Evolutionary conservation across 23 tunicate species (phyloP), one percentile per base, ranked within the genome.

Genomic region (Halocynthia roretzi): DNA sequence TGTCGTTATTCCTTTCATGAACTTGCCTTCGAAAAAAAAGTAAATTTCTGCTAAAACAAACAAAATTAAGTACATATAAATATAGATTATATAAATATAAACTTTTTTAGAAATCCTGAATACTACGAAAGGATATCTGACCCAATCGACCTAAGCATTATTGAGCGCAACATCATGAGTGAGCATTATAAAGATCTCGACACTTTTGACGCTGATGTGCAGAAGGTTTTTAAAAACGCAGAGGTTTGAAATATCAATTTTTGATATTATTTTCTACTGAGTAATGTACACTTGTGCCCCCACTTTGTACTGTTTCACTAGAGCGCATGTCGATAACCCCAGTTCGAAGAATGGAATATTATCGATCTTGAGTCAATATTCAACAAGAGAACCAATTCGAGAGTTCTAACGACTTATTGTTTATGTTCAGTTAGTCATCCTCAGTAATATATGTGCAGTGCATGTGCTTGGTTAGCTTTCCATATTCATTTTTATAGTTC

Each of bases 1-100:
- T 7, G 80, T 89, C n/a, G 96, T 88, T 0, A 80, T 89, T n/a
- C 96, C 96, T 6, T 89, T 89, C 68, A 83, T 89, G 56, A 84
- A 89, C 62, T 80, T 89, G 52, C 96, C 89, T 20, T 75, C 85
- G 17, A 84, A 84, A 66, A 80, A 73, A 23, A 75, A 80, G 96
- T 89, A 84, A 67, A 84, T 61, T 15, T 5, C 11, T 56, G 17
- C 7, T 56, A 18, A 56, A 10, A 49, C n/a, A 18, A 53, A 71
- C 70, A 65, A 31, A 60, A 60, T 15, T n/a, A n/a, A 60, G 2
- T 0, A 60, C n/a, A 60, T 31, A 31, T 31, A 4, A 58, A 14
- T 58, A 14, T 14, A 8, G 52, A 9, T 23, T 8, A 14, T 17
- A 9, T 31, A n/a, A 14, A 15, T 14, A 40, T 48, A 10, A 53